Percentiles rank a stretch among this genome's conserved stretches.
phyloP scores from a whole-genome alignment of 1,140 invertebrate genomes.

The Microplitis mediator region DNA sequence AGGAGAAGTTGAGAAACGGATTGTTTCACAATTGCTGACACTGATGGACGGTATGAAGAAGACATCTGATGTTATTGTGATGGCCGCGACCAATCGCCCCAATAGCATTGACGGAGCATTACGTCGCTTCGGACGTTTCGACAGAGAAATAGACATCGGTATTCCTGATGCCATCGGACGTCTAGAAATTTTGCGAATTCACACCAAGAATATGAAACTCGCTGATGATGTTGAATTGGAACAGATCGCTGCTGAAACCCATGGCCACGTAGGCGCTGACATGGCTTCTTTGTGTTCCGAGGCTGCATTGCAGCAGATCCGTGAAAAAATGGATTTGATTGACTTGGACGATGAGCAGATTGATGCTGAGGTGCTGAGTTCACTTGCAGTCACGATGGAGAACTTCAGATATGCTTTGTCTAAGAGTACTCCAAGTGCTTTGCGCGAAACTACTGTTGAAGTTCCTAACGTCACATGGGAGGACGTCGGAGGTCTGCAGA shows the following conservation, averaged over 20 bases:
- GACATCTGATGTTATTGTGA: conserved; percentile 97
- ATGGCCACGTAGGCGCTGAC: conserved; percentile 98
- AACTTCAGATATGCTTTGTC: conserved; percentile 99
- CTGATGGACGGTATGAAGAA: conserved; percentile 99
- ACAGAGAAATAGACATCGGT: conserved; percentile 99
- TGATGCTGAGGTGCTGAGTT: conserved; percentile 97
- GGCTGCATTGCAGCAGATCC: conserved; percentile 98
- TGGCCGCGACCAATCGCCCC: conserved; percentile 99
- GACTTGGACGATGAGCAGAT: conserved; percentile 99
- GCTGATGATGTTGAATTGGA: conserved; percentile 98
- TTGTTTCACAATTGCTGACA: conserved; percentile 97
- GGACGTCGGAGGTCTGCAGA: conserved; percentile 96
- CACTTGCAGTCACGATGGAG: conserved; percentile 97
- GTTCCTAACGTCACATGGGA: conserved; percentile 97
- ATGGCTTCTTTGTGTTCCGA: conserved; percentile 99
- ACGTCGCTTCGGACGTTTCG: conserved; percentile 97
- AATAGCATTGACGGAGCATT: conserved; percentile 98
- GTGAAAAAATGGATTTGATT: conserved; percentile 99
- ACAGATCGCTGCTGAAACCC: conserved; percentile 97
- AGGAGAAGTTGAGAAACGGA: conserved; percentile 98
- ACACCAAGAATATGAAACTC: conserved; percentile 99
- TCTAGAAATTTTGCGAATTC: conserved; percentile 95
- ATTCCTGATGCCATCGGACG: conserved; percentile 98
- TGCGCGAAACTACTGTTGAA: conserved; percentile 98
- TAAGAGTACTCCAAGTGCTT: conserved; percentile 96